Percentiles rank a stretch among this genome's conserved stretches.
Conservation (phyloP, 2,113 vertebrate species). For the Hemiprocne comata region DNA sequence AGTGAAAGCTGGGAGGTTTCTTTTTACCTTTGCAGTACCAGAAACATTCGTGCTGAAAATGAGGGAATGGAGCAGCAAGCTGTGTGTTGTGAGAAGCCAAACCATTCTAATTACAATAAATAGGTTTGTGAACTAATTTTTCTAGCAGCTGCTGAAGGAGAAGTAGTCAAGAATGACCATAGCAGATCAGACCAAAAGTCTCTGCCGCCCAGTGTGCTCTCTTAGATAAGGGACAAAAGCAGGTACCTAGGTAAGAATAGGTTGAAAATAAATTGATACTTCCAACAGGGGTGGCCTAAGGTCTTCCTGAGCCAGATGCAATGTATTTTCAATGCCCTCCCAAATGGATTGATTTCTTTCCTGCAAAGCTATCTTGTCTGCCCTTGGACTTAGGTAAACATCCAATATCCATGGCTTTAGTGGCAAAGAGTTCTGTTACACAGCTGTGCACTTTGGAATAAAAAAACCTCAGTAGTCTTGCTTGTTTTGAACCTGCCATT, state of each 20-base stretch:
- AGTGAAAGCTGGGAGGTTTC: neutral
- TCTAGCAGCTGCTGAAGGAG: neutral
- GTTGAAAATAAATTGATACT: neutral
- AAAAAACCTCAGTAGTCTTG: neutral
- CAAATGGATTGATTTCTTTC: neutral
- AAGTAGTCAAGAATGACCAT: neutral
- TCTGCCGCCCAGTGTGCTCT: neutral
- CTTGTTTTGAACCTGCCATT: neutral
- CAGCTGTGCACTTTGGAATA: neutral
- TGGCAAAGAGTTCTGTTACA: neutral
- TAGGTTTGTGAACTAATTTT: neutral
- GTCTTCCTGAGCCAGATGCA: neutral
- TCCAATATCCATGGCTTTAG: neutral
- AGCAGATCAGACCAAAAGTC: neutral
- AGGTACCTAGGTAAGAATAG: neutral
- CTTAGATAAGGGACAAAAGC: neutral
- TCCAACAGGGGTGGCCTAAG: neutral
- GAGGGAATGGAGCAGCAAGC: neutral
- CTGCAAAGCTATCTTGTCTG: neutral
- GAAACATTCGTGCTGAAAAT: neutral
- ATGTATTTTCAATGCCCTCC: neutral
- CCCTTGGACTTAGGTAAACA: rapidly evolving
- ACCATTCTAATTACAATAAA: neutral
- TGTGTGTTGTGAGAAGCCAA: neutral
- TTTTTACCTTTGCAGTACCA: neutral